Percentiles rank a stretch among this genome's conserved stretches.
Conservation (phyloP, 1,140 invertebrate species). For the Drosophila miranda region DNA sequence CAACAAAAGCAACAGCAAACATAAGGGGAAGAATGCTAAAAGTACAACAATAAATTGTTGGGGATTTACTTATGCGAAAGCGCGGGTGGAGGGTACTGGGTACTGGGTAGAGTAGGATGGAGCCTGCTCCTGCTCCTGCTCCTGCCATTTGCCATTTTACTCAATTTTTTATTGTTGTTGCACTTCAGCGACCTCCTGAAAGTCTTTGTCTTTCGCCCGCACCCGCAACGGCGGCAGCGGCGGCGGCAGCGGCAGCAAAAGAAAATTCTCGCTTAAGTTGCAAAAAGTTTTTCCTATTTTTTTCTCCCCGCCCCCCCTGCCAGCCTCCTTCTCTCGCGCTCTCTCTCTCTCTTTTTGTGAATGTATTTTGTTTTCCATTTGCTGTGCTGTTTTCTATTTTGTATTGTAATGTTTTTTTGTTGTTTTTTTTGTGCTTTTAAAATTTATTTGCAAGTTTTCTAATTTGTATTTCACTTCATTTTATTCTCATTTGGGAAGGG, state of each 20-base stretch:
- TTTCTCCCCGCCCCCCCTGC: conserved; percentile 22
- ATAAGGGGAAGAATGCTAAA: conserved; percentile 70
- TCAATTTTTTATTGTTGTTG: conserved; percentile 76
- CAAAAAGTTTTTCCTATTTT: conserved; percentile 77
- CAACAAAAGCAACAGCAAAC: conserved; percentile 46
- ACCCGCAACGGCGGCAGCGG: conserved; percentile 2
- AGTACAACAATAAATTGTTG: conserved; percentile 80
- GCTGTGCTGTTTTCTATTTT: conserved; percentile 50
- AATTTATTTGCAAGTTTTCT: conserved; percentile 82
- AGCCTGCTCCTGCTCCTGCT: background rate
- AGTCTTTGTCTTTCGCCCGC: conserved; percentile 57
- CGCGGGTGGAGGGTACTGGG: background rate
- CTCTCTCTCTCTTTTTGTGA: conserved; percentile 47
- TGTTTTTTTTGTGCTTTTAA: conserved; percentile 65
- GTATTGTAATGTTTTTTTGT: conserved; percentile 11
- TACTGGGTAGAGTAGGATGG: background rate
- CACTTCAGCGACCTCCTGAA: conserved; percentile 68
- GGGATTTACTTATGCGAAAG: conserved; percentile 67
- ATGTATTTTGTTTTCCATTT: conserved; percentile 77
- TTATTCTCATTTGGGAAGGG: conserved; percentile 74
- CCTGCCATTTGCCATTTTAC: conserved; percentile 78
- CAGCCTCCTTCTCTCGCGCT: background rate
- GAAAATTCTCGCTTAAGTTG: conserved; percentile 76
- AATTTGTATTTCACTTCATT: conserved; percentile 81
- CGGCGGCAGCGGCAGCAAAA: conserved; percentile 1